Evolutionary conservation across 2,113 vertebrate genomes (phyloP).

Genomic region (Myrmophylax atrothorax): DNA sequence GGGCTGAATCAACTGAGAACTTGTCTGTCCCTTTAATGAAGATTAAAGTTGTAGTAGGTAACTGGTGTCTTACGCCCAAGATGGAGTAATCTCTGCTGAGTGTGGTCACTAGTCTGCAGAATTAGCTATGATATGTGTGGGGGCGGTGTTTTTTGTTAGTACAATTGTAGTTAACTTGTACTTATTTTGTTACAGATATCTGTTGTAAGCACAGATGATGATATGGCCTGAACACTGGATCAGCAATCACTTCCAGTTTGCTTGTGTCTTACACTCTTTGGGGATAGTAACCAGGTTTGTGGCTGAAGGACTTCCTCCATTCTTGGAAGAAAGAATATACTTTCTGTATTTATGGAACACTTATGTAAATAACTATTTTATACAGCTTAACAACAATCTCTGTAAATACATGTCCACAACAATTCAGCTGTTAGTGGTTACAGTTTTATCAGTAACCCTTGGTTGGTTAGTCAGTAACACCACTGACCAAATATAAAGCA

Average conservation of each 20-base stretch:
- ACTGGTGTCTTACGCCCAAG: background rate
- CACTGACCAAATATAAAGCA: conserved; percentile 78
- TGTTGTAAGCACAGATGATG: conserved; percentile 97
- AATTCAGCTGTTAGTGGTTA: conserved; percentile 81
- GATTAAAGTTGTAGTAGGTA: background rate
- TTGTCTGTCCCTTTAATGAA: background rate
- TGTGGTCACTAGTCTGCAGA: background rate
- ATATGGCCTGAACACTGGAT: conserved; percentile 81
- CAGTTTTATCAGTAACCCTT: conserved; percentile 69
- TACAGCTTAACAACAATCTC: conserved; percentile 68
- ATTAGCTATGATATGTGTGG: background rate
- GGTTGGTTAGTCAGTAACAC: conserved; percentile 73
- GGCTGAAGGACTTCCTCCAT: conserved; percentile 80
- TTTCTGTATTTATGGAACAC: conserved; percentile 67
- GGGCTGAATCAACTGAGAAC: background rate
- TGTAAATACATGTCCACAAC: conserved; percentile 75
- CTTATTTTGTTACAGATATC: conserved; percentile 85
- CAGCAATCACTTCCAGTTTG: conserved; percentile 58
- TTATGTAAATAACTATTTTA: conserved; percentile 77
- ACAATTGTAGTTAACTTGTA: background rate
- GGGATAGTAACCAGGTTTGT: conserved; percentile 76
- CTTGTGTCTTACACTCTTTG: conserved; percentile 60
- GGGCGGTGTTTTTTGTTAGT: background rate
- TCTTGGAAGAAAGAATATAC: conserved; percentile 81
- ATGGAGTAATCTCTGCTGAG: background rate